Evolutionary conservation across 2,113 vertebrate species (phyloP).

Genomic region (Cyrtonyx montezumae): DNA sequence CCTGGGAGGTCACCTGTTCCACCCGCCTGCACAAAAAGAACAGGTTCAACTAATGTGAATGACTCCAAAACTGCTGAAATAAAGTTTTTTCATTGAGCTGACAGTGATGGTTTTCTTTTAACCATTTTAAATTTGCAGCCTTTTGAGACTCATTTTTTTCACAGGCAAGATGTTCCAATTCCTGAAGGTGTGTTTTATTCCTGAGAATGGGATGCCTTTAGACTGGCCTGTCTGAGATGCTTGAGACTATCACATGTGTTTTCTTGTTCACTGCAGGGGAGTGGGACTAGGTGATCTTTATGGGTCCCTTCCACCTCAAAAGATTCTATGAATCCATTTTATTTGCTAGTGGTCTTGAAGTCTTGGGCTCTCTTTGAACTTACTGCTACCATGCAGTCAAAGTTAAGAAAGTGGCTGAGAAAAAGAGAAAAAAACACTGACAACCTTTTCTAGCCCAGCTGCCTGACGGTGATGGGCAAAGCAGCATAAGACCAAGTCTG

Average conservation of each 20-base stretch:
- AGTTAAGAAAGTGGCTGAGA: background rate
- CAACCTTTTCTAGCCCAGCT: background rate
- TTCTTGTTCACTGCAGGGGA: too few relatives aligned
- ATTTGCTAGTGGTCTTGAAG: background rate
- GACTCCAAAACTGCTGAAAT: background rate
- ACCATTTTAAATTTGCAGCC: background rate
- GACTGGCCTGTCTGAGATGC: background rate
- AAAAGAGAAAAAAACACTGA: background rate
- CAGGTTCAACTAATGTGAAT: background rate
- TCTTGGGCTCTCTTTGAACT: background rate
- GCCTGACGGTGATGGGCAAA: background rate
- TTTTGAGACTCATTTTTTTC: background rate
- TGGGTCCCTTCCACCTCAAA: too few relatives aligned
- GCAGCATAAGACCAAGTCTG: background rate
- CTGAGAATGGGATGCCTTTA: background rate
- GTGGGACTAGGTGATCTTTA: too few relatives aligned
- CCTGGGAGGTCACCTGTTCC: constrained; percentile 3
- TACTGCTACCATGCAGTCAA: background rate
- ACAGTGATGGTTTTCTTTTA: background rate
- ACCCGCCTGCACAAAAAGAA: background rate
- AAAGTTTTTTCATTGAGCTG: constrained; percentile 2
- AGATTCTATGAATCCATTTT: background rate
- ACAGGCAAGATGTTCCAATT: background rate
- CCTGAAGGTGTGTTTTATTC: background rate
- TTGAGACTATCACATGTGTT: background rate